Evolutionary conservation across 1,140 invertebrate genomes (phyloP), one percentile per base, ranked within the genome.

Genomic region (Drosophila kepulauana): DNA sequence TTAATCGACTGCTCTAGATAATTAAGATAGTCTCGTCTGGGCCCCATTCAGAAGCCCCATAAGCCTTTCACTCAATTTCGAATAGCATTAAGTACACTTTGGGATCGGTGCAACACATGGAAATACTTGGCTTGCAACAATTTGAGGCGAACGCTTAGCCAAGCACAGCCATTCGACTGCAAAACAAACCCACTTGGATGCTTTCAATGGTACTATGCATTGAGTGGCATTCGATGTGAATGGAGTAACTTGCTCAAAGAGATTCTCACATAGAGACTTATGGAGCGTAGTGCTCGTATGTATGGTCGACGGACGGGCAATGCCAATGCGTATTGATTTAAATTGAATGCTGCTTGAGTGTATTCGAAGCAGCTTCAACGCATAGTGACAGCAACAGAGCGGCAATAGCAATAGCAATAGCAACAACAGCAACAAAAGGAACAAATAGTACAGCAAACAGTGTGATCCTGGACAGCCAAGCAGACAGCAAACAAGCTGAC

Each of bases 331-430:
- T 70, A 87, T 78, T 88, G 84, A 88, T 84, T 79, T 82, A 87
- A 82, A 87, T 88, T 84, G 84, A 82, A 80, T 77, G 82, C 79
- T 74, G 62, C 72, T 87, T 74, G 57, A 82, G 71, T 43, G 48
- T 70, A 75, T 52, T 48, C 61, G 48, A 64, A 64, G 48, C 46
- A 64, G 48, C 25, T 11, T 16, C 7, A 43, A 1, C 51, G 28
- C 51, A 30, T 13, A 30, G 51, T 52, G 51, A 33, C 51, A 33
- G 51, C 51, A 61, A 28, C 58, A 16, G 35, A 63, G 15, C 11
- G 10, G 54, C 43, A 15, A 15, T 11, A 33, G 13, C 46, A 13
- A 13, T 11, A 54, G 25, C 56, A 30, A 30, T 33, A 48, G 33
- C 46, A 52, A 30, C 48, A 62, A 28, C 35, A 48, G 20, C 35